Conservation (phyloP, 2,888 invertebrate genomes). For the Apotomis capreana region DNA sequence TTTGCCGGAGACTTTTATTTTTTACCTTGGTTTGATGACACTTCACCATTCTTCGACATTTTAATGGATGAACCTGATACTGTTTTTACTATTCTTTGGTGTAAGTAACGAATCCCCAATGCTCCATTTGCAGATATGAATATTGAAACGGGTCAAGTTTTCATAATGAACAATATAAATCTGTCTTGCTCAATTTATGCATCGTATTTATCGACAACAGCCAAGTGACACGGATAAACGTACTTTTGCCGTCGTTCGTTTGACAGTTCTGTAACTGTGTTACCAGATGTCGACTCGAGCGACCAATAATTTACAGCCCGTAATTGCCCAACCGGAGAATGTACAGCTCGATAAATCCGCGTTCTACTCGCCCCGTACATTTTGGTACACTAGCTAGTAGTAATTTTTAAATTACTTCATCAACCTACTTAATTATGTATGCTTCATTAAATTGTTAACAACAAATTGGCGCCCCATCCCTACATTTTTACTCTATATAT, state of each 20-base stretch:
- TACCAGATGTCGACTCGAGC: slow-evolving; percentile 8
- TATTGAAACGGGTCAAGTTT: slow-evolving; percentile 59
- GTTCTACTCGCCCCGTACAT: too few species aligned
- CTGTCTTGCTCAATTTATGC: slow-evolving; percentile 48
- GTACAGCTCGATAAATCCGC: too few species aligned
- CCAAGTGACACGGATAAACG: slow-evolving; percentile 42
- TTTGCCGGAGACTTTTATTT: slow-evolving; percentile 31
- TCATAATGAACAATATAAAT: slow-evolving; percentile 56
- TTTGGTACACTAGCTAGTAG: too few species aligned
- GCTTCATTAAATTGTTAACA: too few species aligned
- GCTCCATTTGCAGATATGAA: slow-evolving; percentile 70
- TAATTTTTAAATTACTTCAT: too few species aligned
- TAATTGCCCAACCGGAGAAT: too few species aligned
- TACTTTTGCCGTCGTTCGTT: slow-evolving; percentile 38
- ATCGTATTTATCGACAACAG: slow-evolving; percentile 60
- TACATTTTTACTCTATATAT: too few species aligned
- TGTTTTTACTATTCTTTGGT: slow-evolving; percentile 64
- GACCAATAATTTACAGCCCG: too few species aligned
- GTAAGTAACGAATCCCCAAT: slow-evolving; percentile 58
- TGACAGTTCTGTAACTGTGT: slow-evolving; percentile 35
- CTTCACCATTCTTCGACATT: slow-evolving; percentile 90
- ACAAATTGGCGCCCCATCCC: too few species aligned
- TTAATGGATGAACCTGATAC: slow-evolving; percentile 54
- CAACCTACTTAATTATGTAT: too few species aligned
- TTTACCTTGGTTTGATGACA: slow-evolving; percentile 86